Base-by-base conservation (phyloP, 2,113 vertebrate genomes). In the Glaucidium brasilianum region DNA sequence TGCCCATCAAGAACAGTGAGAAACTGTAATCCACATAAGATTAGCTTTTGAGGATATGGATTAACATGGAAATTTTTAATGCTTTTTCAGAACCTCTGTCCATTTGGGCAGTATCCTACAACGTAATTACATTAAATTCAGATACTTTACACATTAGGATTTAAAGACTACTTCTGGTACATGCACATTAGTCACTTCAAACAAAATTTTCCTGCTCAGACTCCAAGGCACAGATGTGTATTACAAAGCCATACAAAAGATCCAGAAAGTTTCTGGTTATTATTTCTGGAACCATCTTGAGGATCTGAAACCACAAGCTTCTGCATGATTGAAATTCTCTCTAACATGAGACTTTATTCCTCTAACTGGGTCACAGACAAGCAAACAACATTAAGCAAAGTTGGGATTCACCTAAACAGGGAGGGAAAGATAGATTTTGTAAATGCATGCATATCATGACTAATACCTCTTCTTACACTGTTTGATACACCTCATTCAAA, bases 31-130 rank as follows among this genome's bases (percentile, higher is more conserved):
- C 80, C 78, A 60, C 29, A 13, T 63, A 41, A 90, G 73, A 59
- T 85, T 69, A 58, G 69, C 39, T 97, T 91, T 85, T 85, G 60
- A 94, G 84, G 63, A 88, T 39, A 77, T 15, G 88, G 82, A 90
- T 93, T 96, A 95, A 67, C 56, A 55, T 3, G 18, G 43, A 64
- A 88, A n/a, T 68, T 73, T 59, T 89, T 55, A 82, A 77, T 30
- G 32, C 5, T 79, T 87, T 92, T 90, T 45, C 35, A 89, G 69
- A 90, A 88, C 68, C 58, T 74, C 76, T 80, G 74, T 85, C 55
- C 81, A 66, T 63, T 87, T 85, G 81, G 71, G 78, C 63, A 74
- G 60, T 67, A 82, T 32, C 37, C 67, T 91, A 79, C 84, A 92
- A 79, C 12, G 26, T 59, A 69, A 91, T 59, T 64, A 45, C 50